Base-by-base conservation (phyloP, 2,797 vertebrate species). In the Synanceia verrucosa region DNA sequence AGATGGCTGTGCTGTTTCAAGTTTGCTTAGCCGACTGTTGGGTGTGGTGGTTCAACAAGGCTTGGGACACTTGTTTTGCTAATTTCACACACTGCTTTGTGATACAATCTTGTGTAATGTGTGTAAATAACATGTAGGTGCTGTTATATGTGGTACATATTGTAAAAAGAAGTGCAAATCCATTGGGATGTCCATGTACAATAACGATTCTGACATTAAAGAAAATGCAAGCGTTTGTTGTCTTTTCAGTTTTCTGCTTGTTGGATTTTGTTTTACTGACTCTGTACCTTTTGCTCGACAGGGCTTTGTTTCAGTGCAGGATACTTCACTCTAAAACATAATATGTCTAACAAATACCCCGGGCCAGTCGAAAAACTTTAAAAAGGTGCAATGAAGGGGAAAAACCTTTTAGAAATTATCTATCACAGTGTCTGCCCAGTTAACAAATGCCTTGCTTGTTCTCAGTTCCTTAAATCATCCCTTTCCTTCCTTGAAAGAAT, bases 141-240 rank as follows among this genome's bases (percentile, higher is more conserved):
- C 93, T 91, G 94, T 94, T 94, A 94, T 86, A 89, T 90, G 92
- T 94, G 93, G 91, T 94, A 94, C 92, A 94, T 95, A 94, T 92
- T 95, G 94, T 94, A 93, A 93, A 95, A 92, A 92, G 85, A 88
- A 93, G 77, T 88, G 83, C 86, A 87, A 90, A 91, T 89, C 82
- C 90, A 91, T 88, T 77, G 79, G 91, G 89, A 91, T 92, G 88
- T 92, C 88, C 83, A 89, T 94, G 94, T 95, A 94, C 89, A 92
- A 91, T 88, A 92, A 91, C 88, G 70, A 92, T 92, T 94, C 89
- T 91, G 91, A 91, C 92, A 95, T 93, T 95, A 94, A 95, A 94
- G 84, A 86, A 86, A 82, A 78, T 88, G 76, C 77, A 88, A 85
- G 62, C 50, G 61, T 89, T 89, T 80, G 78, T 43, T 37, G 56